A percentile compares a stretch with the other conserved stretches of the same genome.
Evolutionary conservation across 37 sponge, comb jelly and placozoan species (phyloP).

Genomic region (Eunapius fragilis): DNA sequence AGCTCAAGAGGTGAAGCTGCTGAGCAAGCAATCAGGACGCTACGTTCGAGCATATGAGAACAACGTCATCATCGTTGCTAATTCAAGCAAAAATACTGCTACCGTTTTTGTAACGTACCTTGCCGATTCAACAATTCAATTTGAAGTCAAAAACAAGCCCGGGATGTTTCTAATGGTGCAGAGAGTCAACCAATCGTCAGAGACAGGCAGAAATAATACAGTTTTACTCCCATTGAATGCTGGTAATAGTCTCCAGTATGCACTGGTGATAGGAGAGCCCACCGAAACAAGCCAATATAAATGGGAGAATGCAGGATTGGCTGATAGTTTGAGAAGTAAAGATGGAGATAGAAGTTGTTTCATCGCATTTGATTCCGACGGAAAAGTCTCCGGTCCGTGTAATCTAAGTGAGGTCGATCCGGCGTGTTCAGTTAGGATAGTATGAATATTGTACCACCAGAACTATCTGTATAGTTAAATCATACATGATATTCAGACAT

Average conservation of each 20-base stretch:
- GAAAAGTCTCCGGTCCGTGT: background rate
- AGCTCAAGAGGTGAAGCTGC: background rate
- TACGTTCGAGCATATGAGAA: background rate
- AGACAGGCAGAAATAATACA: background rate
- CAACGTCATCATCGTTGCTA: background rate
- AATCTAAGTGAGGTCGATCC: background rate
- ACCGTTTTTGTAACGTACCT: background rate
- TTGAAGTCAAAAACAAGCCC: background rate
- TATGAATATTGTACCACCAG: no score
- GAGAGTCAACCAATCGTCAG: background rate
- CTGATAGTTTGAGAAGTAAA: background rate
- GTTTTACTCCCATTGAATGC: background rate
- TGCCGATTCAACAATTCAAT: background rate
- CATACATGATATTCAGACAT: no score
- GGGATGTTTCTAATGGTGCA: background rate
- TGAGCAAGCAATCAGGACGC: background rate
- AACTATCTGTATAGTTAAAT: no score
- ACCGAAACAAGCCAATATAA: background rate
- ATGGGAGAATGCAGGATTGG: background rate
- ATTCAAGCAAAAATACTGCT: background rate
- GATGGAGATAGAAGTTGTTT: background rate
- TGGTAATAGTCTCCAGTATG: background rate
- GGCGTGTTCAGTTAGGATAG: background rate
- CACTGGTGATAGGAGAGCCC: background rate
- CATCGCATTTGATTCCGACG: background rate